Evolutionary conservation across 53 echinoderm and acorn worm genomes (phyloP).

Genomic region (Zoroaster sp.): DNA sequence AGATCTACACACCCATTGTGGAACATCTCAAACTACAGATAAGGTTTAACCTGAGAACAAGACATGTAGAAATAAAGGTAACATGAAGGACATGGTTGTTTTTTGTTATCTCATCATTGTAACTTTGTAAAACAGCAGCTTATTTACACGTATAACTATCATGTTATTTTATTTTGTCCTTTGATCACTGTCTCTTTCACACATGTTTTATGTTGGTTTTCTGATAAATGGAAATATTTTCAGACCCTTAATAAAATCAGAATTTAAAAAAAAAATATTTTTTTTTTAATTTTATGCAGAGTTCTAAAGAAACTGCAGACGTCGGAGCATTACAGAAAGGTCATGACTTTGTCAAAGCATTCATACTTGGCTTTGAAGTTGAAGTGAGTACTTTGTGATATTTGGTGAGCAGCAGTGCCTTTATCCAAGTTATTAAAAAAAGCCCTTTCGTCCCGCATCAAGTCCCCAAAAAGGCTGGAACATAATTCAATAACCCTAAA

Average conservation of each 20-base stretch:
- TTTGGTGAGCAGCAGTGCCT: too few species aligned
- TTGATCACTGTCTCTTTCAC: neutral
- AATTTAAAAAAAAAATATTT: too few species aligned
- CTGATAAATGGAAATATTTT: too few species aligned
- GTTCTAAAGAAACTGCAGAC: slow-evolving; percentile 93
- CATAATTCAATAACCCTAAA: too few species aligned
- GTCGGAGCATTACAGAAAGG: slow-evolving; percentile 93
- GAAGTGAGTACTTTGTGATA: slow-evolving; percentile 69
- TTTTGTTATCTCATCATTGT: too few species aligned
- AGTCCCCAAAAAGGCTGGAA: too few species aligned
- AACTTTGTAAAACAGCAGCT: too few species aligned
- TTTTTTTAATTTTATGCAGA: slow-evolving; percentile 40
- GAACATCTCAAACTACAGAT: slow-evolving; percentile 97
- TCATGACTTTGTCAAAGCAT: slow-evolving; percentile 92
- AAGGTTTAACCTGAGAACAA: slow-evolving; percentile 86
- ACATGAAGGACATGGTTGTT: too few species aligned
- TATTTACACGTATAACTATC: too few species aligned
- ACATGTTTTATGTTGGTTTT: neutral
- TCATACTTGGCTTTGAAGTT: slow-evolving; percentile 95
- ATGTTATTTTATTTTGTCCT: neutral
- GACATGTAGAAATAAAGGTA: slow-evolving; percentile 96
- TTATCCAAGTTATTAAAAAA: too few species aligned
- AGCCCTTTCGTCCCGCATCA: too few species aligned
- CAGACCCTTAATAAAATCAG: too few species aligned
- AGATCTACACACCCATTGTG: slow-evolving; percentile 94